A percentile compares a stretch with the other conserved stretches of the same genome.
Conservation (phyloP, 2,888 invertebrate species). For the Hylaea fasciaria region DNA sequence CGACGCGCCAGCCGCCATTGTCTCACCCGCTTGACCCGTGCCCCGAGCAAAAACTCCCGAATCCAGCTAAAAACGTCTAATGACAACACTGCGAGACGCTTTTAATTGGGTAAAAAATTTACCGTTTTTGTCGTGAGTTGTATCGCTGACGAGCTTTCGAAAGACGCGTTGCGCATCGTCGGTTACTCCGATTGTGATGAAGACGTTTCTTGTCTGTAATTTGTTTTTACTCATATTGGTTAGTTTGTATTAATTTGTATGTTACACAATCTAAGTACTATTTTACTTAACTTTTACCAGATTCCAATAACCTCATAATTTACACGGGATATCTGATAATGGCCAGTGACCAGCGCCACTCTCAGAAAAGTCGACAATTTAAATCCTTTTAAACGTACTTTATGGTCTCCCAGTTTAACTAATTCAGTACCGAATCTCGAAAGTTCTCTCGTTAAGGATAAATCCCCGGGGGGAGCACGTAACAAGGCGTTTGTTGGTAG, state of each 20-base stretch:
- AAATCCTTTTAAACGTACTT: too few species aligned
- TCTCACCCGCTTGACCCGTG: conserved; percentile 83
- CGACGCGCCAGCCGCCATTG: conserved; percentile 69
- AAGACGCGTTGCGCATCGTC: conserved; percentile 42
- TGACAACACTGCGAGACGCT: conserved; percentile 61
- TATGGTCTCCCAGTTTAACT: not conserved
- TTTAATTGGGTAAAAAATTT: conserved; percentile 77
- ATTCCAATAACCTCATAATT: too few species aligned
- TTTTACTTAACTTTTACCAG: too few species aligned
- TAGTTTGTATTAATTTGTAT: not conserved
- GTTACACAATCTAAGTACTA: too few species aligned
- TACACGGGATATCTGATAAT: too few species aligned
- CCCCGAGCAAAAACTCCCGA: conserved; percentile 71
- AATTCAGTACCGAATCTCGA: not conserved
- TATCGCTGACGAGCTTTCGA: conserved; percentile 48
- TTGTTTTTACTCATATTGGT: conserved; percentile 40
- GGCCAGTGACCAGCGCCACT: too few species aligned
- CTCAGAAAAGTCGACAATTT: too few species aligned
- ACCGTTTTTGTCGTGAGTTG: conserved; percentile 58
- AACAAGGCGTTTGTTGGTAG: conserved; percentile 71
- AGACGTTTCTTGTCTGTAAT: conserved; percentile 46
- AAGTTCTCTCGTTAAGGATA: conserved; percentile 55
- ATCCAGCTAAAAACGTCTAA: conserved; percentile 58
- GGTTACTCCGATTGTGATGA: conserved; percentile 52
- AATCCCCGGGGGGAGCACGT: conserved; percentile 60